Base-by-base conservation (phyloP, 2,888 invertebrate species). In the Pachycephus smyrnensis region DNA sequence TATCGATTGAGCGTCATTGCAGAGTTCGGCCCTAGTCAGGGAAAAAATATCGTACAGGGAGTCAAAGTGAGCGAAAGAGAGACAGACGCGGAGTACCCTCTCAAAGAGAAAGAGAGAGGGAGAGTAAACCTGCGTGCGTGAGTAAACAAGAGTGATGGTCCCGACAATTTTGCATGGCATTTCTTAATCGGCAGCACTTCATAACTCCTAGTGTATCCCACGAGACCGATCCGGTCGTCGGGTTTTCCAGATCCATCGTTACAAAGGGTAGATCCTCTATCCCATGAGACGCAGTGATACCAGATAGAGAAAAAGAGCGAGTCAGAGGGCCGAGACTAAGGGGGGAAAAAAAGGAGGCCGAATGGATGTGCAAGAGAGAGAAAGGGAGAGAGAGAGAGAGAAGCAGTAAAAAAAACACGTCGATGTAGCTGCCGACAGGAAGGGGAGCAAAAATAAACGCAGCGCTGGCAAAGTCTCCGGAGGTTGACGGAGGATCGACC, bases 111-210 rank as follows among this genome's bases (percentile, higher is more conserved):
- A 33, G 69, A n/a, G 75, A 75, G 71, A 73, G 78, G 37, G 75
- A 73, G 33, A 73, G 74, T 23, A 15, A 69, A 12, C 33, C n/a
- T 74, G 75, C 78, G 77, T 75, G 75, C 77, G 76, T 36, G 78
- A 76, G 79, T 75, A 79, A 79, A 23, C 55, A 55, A 55, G 23
- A 55, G 2, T 55, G 55, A 55, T 55, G 55, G 1, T 55, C 23
- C 23, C 55, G 55, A 55, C 9, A 9, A 55, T 55, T 55, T 55
- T 55, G 55, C 55, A 55, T 55, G 55, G 23, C 55, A 23, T 9
- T 55, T 55, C 23, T 55, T 55, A 55, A 55, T 55, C 55, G 55
- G 23, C 23, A 23, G 23, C 23, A 55, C 23, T 55, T 55, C 55
- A 23, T 55, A 55, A 55, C 23, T 23, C 23, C 9, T 23, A 55